A percentile compares a stretch with the other conserved stretches of the same genome.
Conservation (phyloP, 2,113 vertebrate genomes). For the Solenodon paradoxus region DNA sequence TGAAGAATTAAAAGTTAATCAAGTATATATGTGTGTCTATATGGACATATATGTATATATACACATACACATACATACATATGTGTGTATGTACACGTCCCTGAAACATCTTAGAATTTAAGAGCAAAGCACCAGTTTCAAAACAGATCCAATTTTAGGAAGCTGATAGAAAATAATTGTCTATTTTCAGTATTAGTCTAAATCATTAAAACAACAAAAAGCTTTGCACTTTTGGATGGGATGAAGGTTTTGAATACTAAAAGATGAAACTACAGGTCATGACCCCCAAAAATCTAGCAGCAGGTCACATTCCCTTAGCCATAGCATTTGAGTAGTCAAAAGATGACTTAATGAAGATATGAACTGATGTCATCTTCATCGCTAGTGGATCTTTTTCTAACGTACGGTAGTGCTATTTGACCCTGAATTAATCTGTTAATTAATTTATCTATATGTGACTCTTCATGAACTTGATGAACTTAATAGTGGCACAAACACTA, state of each 20-base stretch:
- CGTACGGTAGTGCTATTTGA: not conserved
- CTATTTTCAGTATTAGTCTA: not conserved
- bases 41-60: too few relatives aligned
- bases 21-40: too few relatives aligned
- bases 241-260: conserved; percentile 33
- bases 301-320: not conserved
- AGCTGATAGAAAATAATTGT: not conserved
- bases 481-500: not conserved
- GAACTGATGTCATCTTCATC: not conserved
- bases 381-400: not conserved
- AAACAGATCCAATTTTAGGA: too few relatives aligned
- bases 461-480: not conserved
- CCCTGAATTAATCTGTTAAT: too few relatives aligned
- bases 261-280: not conserved
- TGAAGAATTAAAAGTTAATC: conserved; percentile 5
- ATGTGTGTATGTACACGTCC: too few relatives aligned
- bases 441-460: not conserved
- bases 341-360: not conserved
- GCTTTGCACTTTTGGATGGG: not conserved
- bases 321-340: not conserved
- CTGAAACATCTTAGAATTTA: not conserved
- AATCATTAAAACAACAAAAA: not conserved
- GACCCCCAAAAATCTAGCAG: not conserved
- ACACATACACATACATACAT: too few relatives aligned
- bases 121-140: not conserved